Conservation (phyloP, 1,140 invertebrate genomes). For the Centruroides sculpturatus region DNA sequence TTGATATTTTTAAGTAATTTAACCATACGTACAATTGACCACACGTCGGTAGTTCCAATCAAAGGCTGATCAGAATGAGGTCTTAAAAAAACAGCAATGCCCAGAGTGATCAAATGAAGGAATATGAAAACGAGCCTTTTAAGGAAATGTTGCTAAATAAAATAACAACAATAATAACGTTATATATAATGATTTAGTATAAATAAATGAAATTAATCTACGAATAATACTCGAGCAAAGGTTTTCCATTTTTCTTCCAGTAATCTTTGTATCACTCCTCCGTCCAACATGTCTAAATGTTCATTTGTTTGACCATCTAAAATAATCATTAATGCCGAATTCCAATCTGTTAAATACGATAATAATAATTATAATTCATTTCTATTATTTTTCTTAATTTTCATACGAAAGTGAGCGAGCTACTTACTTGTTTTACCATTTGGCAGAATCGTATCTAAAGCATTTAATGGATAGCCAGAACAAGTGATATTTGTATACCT, state of each 20-base stretch:
- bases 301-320: slow-evolving; percentile 88
- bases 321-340: slow-evolving; percentile 94
- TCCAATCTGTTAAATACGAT: slow-evolving; percentile 60
- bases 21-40: slow-evolving; percentile 14
- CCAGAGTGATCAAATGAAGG: slow-evolving; percentile 68
- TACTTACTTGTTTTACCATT: slow-evolving; percentile 79
- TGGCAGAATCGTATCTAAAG: slow-evolving; percentile 84
- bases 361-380: too few species aligned
- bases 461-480: slow-evolving; percentile 90
- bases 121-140: slow-evolving; percentile 63
- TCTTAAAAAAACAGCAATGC: slow-evolving; percentile 73
- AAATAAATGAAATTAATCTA: too few species aligned
- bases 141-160: not conserved
- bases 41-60: slow-evolving; percentile 19
- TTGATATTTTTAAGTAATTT: too few species aligned
- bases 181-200: not conserved
- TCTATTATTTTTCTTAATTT: too few species aligned
- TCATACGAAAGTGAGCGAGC: not conserved
- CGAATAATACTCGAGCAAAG: slow-evolving; percentile 63
- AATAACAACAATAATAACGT: not conserved
- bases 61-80: slow-evolving; percentile 42
- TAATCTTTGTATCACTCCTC: slow-evolving; percentile 90
- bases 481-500: slow-evolving; percentile 98
- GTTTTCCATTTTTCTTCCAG: slow-evolving; percentile 99
- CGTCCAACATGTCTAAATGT: slow-evolving; percentile 96